These are phyloP conservation scores for Callorhinus ursinus DNA, from an alignment of 2,113 vertebrate genomes.

Conservation along the genomic window DNA sequence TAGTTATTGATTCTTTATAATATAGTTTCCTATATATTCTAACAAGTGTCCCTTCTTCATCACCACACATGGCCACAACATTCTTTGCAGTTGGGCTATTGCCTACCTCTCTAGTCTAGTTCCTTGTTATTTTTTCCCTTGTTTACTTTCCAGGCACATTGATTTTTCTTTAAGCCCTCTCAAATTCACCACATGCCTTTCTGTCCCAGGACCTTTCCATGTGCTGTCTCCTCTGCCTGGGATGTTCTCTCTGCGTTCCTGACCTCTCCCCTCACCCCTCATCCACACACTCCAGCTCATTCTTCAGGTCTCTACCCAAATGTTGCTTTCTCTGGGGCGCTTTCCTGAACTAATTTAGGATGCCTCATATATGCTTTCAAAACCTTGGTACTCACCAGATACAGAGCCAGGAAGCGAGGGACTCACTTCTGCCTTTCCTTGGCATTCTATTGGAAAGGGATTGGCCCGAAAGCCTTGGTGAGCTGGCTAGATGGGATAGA, in stretches of 20 bases:
- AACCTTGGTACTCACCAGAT: background rate
- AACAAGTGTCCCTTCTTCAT: background rate
- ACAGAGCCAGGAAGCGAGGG: background rate
- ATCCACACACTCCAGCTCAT: background rate
- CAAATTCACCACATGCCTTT: background rate
- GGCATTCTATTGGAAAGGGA: background rate
- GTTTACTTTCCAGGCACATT: background rate
- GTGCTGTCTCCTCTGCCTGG: background rate
- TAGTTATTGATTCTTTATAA: background rate
- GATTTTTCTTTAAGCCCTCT: background rate
- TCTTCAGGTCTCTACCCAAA: background rate
- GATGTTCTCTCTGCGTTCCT: background rate
- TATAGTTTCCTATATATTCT: background rate
- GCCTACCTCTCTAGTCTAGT: background rate
- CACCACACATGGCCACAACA: fast-evolving
- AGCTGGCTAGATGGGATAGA: background rate
- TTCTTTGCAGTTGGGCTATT: background rate
- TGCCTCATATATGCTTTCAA: background rate
- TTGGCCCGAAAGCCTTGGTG: background rate
- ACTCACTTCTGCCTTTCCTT: background rate
- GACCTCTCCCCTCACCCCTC: background rate
- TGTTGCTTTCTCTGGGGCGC: background rate
- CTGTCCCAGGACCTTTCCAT: background rate
- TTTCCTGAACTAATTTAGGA: background rate
- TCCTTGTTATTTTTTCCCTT: background rate